These are phyloP conservation scores for Hypomecis atomaria DNA, from an alignment of 2,888 invertebrate genomes.

Conservation along the genomic window DNA sequence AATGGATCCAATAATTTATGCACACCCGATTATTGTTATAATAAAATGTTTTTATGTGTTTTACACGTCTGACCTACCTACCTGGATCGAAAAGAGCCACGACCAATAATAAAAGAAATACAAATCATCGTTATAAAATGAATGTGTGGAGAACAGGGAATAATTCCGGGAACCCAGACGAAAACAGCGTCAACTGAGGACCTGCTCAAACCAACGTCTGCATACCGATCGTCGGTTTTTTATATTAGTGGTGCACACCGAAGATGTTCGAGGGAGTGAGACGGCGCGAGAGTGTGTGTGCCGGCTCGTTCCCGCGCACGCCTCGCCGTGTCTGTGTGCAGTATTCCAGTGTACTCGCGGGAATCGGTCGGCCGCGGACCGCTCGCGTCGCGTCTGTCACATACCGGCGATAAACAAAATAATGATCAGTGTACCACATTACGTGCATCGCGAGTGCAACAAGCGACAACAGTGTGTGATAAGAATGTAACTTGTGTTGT, in stretches of 20 bases:
- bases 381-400: conserved; percentile 58
- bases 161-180: conserved; percentile 77
- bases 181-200: conserved; percentile 84
- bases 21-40: neutral
- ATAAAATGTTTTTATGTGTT: conserved; percentile 14
- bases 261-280: conserved; percentile 61
- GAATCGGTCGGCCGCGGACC: conserved; percentile 64
- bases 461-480: conserved; percentile 82
- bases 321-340: conserved; percentile 69
- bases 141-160: conserved; percentile 57
- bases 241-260: conserved; percentile 60
- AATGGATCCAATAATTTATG: too few relatives aligned
- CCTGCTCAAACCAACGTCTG: conserved; percentile 84
- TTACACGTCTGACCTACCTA: conserved; percentile 20
- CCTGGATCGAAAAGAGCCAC: conserved; percentile 20
- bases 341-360: conserved; percentile 55
- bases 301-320: conserved; percentile 73
- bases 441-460: conserved; percentile 80
- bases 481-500: conserved; percentile 81
- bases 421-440: conserved; percentile 78
- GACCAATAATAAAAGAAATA: conserved; percentile 33
- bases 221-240: conserved; percentile 85
- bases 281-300: conserved; percentile 59
- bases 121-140: conserved; percentile 42
- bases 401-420: conserved; percentile 81